Base-by-base conservation (phyloP, 2,888 invertebrate species). In the Callinectes sapidus region DNA sequence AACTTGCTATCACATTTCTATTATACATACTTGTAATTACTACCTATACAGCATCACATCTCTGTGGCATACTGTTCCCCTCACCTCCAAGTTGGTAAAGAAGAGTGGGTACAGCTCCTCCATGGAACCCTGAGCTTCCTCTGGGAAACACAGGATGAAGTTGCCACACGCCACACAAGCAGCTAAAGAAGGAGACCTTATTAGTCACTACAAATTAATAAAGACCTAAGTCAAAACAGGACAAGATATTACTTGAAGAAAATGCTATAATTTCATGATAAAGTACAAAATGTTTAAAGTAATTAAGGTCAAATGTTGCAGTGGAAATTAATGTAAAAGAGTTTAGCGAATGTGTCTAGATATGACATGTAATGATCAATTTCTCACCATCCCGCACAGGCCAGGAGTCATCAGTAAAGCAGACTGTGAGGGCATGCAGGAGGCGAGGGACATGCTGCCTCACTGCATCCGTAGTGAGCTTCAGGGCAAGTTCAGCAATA, bases 391-490 rank as follows among this genome's bases (percentile, higher is more conserved):
- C 96, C 95, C 96, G 95, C 28, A 96, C 96, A 92, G 96, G 96
- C 96, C 96, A 96, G 95, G 96, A 96, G 90, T 96, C 96, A 95
- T 96, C 96, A 94, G 95, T 95, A 95, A 96, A 96, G 95, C 96
- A 96, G 1, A 95, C 95, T 32, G 96, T 95, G 23, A 96, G 95
- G 2, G 96, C 96, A 89, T 96, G 95, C 85, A 96, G 95, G 13
- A 96, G 95, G 54, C 94, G 94, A 39, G 95, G 95, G n/a, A 96
- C 96, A 95, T 95, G 95, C 0, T 96, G 96, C 71, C 95, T 95
- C 2, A 96, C 96, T 54, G 95, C 95, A n/a, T 95, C 95, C 13
- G 95, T 94, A 32, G 95, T 95, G 32, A 96, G 95, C 95, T 96
- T 96, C 2, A 96, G 95, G 16, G 96, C 96, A 48, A 96, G 95